Base-by-base conservation (phyloP, 1,140 invertebrate genomes). In the Drosophila lini region DNA sequence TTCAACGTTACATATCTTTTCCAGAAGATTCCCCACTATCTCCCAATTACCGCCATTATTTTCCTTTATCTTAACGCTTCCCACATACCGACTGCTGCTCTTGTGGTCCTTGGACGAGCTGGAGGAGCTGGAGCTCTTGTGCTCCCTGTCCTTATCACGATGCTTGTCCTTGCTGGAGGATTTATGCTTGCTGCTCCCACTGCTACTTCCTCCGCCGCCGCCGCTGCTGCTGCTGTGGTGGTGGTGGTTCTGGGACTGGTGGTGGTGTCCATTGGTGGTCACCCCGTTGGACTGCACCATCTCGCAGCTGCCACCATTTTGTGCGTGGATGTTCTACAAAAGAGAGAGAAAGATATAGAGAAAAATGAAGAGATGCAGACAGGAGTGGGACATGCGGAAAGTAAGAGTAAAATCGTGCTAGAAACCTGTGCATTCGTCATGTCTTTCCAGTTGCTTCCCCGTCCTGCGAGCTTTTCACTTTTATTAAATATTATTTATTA, bases 121-220 rank as follows among this genome's bases (percentile, higher is more conserved):
- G 63, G 84, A 80, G 47, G 84, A 80, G 69, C 77, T 80, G 70
- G 90, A 92, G 53, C 91, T 93, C 60, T 93, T 93, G 34, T 94
- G 92, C 44, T 94, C 82, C 57, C 82, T 48, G 15, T 92, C 90
- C 73, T 82, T 94, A 67, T 93, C 93, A 70, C 94, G 93, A 62
- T 93, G 92, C 61, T 93, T 93, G 57, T 93, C 92, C 83, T 93
- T 93, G 76, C 93, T 95, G 3, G 95, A 95, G 34, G 94, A 95
- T 69, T 95, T 96, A 80, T 95, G 94, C 82, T 94, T 93, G 80
- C 94, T 94, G 80, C 93, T 94, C 71, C 94, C 93, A 71, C 93
- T 94, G 88, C 93, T n/a, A 9, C 32, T 32, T 9, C 94, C 93
- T 73, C 93, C 94, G 86, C 93, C 94, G 76, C 94, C 93, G 57